phyloP scores from a whole-genome alignment of 2,888 invertebrate genomes.

The Arge pagana region DNA sequence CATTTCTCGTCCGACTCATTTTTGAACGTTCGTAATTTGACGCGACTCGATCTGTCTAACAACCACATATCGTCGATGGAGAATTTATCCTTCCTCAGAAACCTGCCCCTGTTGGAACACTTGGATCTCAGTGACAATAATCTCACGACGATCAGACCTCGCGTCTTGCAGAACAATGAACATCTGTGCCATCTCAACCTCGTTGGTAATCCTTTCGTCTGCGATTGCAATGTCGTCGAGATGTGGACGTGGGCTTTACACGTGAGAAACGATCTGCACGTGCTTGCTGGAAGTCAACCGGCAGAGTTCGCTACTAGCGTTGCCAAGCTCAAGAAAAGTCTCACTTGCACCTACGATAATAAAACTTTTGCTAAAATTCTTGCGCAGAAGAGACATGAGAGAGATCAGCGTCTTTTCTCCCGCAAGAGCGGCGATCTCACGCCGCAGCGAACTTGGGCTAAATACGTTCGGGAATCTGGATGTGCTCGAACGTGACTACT shows the following conservation, averaged over 20 bases:
- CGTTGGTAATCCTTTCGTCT: slow-evolving; percentile 71
- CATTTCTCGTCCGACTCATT: slow-evolving; percentile 67
- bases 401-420: slow-evolving; percentile 63
- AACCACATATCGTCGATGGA: slow-evolving; percentile 63
- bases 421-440: slow-evolving; percentile 65
- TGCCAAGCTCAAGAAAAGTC: slow-evolving; percentile 67
- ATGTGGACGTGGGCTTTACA: slow-evolving; percentile 76
- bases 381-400: slow-evolving; percentile 60
- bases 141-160: slow-evolving; percentile 64
- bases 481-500: slow-evolving; percentile 60
- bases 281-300: slow-evolving; percentile 70
- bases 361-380: slow-evolving; percentile 52
- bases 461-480: slow-evolving; percentile 70
- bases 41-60: slow-evolving; percentile 65
- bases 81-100: slow-evolving; percentile 63
- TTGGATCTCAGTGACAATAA: slow-evolving; percentile 70
- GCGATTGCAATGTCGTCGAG: slow-evolving; percentile 71
- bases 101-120: slow-evolving; percentile 63
- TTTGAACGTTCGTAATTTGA: slow-evolving; percentile 66
- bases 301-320: slow-evolving; percentile 68
- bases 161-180: slow-evolving; percentile 63
- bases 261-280: slow-evolving; percentile 67
- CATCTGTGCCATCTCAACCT: slow-evolving; percentile 67
- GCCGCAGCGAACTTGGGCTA: slow-evolving; percentile 73
- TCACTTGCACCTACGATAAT: slow-evolving; percentile 69